Percentiles rank a stretch among this genome's conserved stretches.
Evolutionary conservation across 2,888 invertebrate genomes (phyloP).

Genomic region (Arctia plantaginis): DNA sequence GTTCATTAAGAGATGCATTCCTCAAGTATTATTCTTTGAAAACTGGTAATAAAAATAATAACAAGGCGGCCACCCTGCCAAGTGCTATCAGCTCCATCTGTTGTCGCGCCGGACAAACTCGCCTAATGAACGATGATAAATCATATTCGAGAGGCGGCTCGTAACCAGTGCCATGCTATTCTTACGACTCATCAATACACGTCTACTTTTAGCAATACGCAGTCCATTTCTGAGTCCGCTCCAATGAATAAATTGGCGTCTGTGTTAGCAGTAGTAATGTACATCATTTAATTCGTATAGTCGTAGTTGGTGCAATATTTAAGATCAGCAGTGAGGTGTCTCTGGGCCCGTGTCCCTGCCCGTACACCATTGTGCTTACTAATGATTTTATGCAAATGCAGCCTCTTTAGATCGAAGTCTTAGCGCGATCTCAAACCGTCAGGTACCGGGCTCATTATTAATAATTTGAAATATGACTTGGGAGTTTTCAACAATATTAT

Average conservation of each 20-base stretch:
- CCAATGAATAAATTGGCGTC: neutral
- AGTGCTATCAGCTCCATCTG: conserved; percentile 87
- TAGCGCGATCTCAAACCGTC: conserved; percentile 86
- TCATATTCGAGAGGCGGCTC: conserved; percentile 86
- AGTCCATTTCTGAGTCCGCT: conserved; percentile 60
- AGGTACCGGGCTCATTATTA: conserved; percentile 86
- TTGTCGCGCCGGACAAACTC: conserved; percentile 87
- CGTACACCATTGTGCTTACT: conserved; percentile 86
- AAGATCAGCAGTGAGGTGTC: conserved; percentile 79
- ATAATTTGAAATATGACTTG: conserved; percentile 85
- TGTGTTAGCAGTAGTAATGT: conserved; percentile 53
- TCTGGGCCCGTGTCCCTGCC: conserved; percentile 83
- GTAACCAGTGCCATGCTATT: conserved; percentile 72
- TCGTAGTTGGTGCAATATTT: conserved; percentile 63
- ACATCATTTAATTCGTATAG: conserved; percentile 22
- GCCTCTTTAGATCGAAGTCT: conserved; percentile 86
- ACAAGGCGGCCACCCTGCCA: conserved; percentile 87
- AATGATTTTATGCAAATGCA: conserved; percentile 87
- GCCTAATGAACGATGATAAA: conserved; percentile 87
- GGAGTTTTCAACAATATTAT: conserved; percentile 76
- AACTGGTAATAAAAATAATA: conserved; percentile 87
- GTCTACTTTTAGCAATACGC: conserved; percentile 33
- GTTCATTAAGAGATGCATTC: conserved; percentile 86
- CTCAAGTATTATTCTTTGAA: conserved; percentile 86
- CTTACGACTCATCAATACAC: conserved; percentile 59